Evolutionary conservation across 1,140 invertebrate genomes (phyloP).

Genomic region (Alviniconcha marisindica): DNA sequence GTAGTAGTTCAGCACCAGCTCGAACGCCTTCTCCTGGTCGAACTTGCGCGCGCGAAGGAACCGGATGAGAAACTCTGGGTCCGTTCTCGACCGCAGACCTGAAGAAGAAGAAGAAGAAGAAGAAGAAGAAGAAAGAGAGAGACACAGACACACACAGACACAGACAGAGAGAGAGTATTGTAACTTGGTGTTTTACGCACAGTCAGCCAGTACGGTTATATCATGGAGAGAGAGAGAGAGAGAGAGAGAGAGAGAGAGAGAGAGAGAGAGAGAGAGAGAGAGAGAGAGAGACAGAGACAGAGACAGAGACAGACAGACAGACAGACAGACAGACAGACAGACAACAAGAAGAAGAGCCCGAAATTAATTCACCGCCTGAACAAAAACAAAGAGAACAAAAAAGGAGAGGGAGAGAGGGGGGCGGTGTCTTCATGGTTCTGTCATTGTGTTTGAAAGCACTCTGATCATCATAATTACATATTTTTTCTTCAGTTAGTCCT

Average conservation of each 20-base stretch:
- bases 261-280: not conserved
- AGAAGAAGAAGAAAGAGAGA: not conserved
- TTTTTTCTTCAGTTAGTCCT: no score
- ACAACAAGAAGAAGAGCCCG: not conserved
- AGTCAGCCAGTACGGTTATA: no score
- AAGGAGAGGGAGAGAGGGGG: no score
- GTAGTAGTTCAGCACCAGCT: slow-evolving; percentile 32
- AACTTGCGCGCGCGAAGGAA: slow-evolving; percentile 35
- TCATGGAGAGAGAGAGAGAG: not conserved
- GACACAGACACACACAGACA: not conserved
- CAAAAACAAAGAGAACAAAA: no score
- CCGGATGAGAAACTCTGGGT: slow-evolving; percentile 25
- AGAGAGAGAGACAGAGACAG: not conserved
- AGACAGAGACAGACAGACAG: slow-evolving; percentile 13
- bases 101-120: not conserved
- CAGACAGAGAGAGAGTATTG: not conserved
- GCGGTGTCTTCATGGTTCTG: no score
- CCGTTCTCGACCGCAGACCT: slow-evolving; percentile 20
- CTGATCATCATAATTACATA: no score
- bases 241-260: not conserved
- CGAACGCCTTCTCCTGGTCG: slow-evolving; percentile 33
- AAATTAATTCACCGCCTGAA: no score
- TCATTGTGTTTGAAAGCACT: no score
- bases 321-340: not conserved
- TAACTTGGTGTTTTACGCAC: not conserved